These are phyloP conservation scores for Myrmophylax atrothorax DNA, from an alignment of 2,113 vertebrate species.

Conservation along the genomic window DNA sequence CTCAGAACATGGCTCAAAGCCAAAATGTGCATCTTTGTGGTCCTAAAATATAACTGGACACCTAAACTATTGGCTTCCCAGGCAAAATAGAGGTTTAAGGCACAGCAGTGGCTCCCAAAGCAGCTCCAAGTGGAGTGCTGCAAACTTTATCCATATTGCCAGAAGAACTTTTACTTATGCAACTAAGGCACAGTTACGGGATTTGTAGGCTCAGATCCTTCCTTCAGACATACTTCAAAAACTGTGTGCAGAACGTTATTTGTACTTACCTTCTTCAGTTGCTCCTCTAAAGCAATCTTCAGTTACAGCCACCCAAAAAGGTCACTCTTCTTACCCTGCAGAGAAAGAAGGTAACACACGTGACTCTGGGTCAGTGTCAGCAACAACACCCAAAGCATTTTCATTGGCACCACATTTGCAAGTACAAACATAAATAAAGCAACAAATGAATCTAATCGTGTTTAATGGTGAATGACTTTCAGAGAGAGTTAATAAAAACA, in stretches of 20 bases:
- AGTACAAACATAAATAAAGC: conserved; percentile 64
- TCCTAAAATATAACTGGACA: neutral
- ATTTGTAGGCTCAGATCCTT: neutral
- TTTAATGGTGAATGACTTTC: conserved; percentile 62
- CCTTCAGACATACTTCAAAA: neutral
- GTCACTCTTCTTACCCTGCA: conserved; percentile 89
- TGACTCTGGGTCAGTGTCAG: conserved; percentile 72
- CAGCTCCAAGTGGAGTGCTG: neutral
- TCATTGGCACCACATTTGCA: conserved; percentile 53
- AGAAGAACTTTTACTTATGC: neutral
- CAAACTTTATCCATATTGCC: neutral
- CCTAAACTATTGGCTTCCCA: neutral
- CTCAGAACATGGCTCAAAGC: neutral
- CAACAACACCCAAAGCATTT: conserved; percentile 49
- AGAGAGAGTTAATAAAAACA: conserved; percentile 72
- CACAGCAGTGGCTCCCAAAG: neutral
- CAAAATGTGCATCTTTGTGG: neutral
- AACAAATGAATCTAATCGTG: conserved; percentile 54
- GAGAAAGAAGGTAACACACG: conserved; percentile 78
- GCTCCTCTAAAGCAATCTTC: conserved; percentile 91
- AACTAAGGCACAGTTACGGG: rapidly evolving
- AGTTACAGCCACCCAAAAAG: conserved; percentile 83
- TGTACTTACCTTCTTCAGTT: conserved; percentile 89
- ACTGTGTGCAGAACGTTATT: neutral
- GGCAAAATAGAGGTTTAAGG: neutral